phyloP scores from a whole-genome alignment of 2,113 vertebrate species.

The Poeciliopsis prolifica region DNA sequence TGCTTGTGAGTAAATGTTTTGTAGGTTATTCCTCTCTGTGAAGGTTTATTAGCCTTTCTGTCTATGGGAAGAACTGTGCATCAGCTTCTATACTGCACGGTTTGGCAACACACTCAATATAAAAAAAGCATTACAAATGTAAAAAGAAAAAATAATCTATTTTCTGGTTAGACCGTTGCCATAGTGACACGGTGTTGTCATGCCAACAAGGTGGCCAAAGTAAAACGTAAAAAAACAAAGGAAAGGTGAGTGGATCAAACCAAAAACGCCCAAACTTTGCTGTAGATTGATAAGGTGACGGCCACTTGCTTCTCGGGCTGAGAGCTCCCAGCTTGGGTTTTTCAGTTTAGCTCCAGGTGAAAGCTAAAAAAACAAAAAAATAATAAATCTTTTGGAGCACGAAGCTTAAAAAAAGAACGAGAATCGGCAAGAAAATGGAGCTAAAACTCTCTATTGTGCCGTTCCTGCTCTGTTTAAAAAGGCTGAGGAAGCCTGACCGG shows the following conservation, averaged over 20 bases:
- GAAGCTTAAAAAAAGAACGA: conserved; percentile 24
- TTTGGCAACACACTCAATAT: not conserved
- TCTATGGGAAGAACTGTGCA: not conserved
- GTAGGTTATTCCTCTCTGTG: not conserved
- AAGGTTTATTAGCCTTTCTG: conserved; percentile 17
- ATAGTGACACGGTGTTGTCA: conserved; percentile 74
- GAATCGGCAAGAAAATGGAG: conserved; percentile 34
- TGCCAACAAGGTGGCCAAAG: conserved; percentile 56
- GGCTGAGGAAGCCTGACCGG: conserved; percentile 55
- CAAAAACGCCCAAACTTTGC: conserved; percentile 26
- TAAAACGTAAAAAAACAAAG: conserved; percentile 16
- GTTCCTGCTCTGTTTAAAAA: conserved; percentile 42
- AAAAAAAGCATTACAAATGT: conserved; percentile 25
- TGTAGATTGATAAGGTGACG: conserved; percentile 1
- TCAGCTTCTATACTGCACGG: not conserved
- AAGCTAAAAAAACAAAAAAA: conserved; percentile 16
- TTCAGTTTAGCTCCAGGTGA: conserved; percentile 25
- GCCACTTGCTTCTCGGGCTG: conserved; percentile 31
- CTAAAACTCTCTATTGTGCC: conserved; percentile 47
- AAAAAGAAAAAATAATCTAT: conserved; percentile 15
- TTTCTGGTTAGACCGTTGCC: conserved; percentile 65
- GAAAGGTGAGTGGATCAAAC: conserved; percentile 21
- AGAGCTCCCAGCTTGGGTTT: conserved; percentile 14
- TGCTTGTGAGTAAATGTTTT: not conserved
- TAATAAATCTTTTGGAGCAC: conserved; percentile 9